Evolutionary conservation across 2,113 vertebrate genomes (phyloP), one percentile per base, ranked within the genome.

Genomic region (Myiopsitta monachus): DNA sequence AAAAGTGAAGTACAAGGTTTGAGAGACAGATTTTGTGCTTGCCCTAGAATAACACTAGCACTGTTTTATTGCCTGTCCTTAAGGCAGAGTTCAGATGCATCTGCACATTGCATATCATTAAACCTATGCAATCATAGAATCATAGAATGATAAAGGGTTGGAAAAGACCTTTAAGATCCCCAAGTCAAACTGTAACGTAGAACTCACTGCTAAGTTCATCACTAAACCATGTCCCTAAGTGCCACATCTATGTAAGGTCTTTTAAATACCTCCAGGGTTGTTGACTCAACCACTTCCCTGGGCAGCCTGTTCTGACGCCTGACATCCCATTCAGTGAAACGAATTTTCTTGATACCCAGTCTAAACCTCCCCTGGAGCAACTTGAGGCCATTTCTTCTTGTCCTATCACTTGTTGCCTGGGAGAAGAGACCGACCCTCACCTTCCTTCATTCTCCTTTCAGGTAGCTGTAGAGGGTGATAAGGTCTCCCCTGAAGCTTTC

Each of bases 21-120:
- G 84, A 51, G 85, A 63, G 41, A 38, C 82, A 76, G 41, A 68
- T 88, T 86, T 59, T 8, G 4, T 86, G 36, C 55, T 83, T 92
- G 28, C 46, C 28, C 54, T 83, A 21, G 52, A 73, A 51, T 74
- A 90, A 63, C 49, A 46, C 18, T 68, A 61, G n/a, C 7, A 30
- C 46, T 78, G 26, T 47, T 75, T 75, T 88, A 54, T 64, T 81
- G 46, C 28, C n/a, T 64, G 57, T 64, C 39, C 41, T 51, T 91
- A 54, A 87, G 52, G 62, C 47, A 92, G 66, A 75, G 31, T 39
- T 88, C 27, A 18, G 8, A 21, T 72, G 24, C 26, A 36, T 68
- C 33, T 77, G 47, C 15, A 7, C 21, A 10, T 59, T 59, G 31
- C 2, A 0, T 67, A 1, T 55, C 3, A 3, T 63, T 76, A 82